These are phyloP conservation scores for Lycopodina hypogea DNA, from an alignment of 37 sponge, comb jelly and placozoan species.

Conservation along the genomic window DNA sequence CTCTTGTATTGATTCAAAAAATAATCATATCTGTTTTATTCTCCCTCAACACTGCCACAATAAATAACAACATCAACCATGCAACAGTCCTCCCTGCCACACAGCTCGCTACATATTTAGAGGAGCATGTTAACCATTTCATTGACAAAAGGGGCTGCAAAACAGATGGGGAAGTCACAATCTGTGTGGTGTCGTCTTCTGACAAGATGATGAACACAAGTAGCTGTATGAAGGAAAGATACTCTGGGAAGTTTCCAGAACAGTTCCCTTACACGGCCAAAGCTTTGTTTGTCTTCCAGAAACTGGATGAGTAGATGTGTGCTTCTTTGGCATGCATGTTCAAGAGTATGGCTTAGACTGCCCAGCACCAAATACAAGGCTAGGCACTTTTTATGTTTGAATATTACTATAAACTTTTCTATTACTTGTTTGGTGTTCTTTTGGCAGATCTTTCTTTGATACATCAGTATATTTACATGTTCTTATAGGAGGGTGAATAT, in stretches of 20 bases:
- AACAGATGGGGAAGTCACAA: slow-evolving; percentile 66
- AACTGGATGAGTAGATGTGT: slow-evolving; percentile 94
- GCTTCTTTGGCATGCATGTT: slow-evolving; percentile 99
- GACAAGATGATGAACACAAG: slow-evolving; percentile 88
- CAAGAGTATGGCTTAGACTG: slow-evolving; percentile 98
- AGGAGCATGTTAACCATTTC: slow-evolving; percentile 80
- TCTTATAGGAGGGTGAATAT: slow-evolving; percentile 87
- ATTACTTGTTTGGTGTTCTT: neutral
- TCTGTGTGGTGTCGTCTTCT: slow-evolving; percentile 85
- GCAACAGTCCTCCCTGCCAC: slow-evolving; percentile 74
- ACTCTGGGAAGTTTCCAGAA: slow-evolving; percentile 60
- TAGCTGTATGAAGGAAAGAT: slow-evolving; percentile 72
- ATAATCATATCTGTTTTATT: neutral
- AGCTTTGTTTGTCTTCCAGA: slow-evolving; percentile 97
- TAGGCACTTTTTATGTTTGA: too few relatives aligned
- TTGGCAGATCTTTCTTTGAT: neutral
- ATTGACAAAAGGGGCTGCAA: slow-evolving; percentile 5
- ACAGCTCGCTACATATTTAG: slow-evolving; percentile 72
- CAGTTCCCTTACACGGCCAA: slow-evolving; percentile 90
- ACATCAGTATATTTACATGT: too few relatives aligned
- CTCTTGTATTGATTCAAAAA: neutral
- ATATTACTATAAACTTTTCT: neutral
- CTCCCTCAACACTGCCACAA: too few relatives aligned
- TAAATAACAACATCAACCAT: neutral
- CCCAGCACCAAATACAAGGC: slow-evolving; percentile 91